Conservation (phyloP, 2,113 vertebrate genomes). For the Anarrhichthys ocellatus region DNA sequence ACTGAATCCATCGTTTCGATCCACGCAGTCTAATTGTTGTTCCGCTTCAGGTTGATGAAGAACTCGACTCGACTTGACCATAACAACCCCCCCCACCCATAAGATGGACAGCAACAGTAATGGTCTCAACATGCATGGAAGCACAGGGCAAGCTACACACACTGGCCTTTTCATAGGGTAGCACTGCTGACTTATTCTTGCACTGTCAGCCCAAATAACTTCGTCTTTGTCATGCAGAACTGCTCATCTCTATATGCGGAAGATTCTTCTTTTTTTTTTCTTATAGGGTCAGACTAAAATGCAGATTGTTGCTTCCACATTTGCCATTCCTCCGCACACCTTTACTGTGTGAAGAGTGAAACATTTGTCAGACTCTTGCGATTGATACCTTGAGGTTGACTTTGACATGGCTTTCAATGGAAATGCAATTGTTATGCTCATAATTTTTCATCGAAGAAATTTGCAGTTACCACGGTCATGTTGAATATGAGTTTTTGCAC, state of each 20-base stretch:
- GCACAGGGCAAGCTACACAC: slow-evolving; percentile 26
- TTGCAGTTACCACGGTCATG: not conserved
- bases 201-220: slow-evolving; percentile 58
- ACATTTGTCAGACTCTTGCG: not conserved
- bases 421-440: not conserved
- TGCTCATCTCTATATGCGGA: slow-evolving; percentile 42
- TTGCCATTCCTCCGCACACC: not conserved
- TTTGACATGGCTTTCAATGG: not conserved
- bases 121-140: slow-evolving; percentile 34
- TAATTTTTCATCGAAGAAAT: not conserved
- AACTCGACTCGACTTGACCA: slow-evolving; percentile 29
- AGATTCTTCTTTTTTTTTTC: not conserved
- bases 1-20: slow-evolving; percentile 11
- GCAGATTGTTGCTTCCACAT: slow-evolving; percentile 17
- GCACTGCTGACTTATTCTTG: slow-evolving; percentile 50
- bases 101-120: slow-evolving; percentile 42
- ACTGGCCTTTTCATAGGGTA: slow-evolving; percentile 63
- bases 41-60: slow-evolving; percentile 31
- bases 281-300: slow-evolving; percentile 42
- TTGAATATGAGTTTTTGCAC: not conserved
- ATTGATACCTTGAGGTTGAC: not conserved
- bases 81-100: not conserved
- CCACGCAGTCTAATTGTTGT: slow-evolving; percentile 33
- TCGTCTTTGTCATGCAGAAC: slow-evolving; percentile 53
- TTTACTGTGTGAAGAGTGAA: not conserved